Evolutionary conservation across 2,888 invertebrate genomes (phyloP).

Genomic region (Apocheima hispidaria): DNA sequence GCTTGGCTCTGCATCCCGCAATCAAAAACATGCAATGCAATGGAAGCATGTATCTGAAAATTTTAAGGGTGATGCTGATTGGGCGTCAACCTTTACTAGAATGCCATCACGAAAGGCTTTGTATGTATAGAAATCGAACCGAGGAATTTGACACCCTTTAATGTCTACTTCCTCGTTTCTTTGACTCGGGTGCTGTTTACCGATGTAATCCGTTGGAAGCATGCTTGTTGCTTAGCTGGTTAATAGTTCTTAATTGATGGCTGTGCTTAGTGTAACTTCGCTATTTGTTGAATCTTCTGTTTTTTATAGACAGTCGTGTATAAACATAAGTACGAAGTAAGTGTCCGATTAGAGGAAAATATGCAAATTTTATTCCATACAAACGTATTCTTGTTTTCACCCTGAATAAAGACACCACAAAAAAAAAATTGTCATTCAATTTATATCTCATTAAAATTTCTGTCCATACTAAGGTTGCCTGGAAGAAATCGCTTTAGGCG

Average conservation of each 20-base stretch:
- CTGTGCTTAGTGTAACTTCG: constrained; percentile 1
- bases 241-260: constrained; percentile 18
- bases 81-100: not conserved
- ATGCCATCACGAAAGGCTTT: constrained; percentile 65
- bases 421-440: too few species aligned
- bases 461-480: too few species aligned
- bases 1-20: too few species aligned
- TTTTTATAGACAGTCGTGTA: not conserved
- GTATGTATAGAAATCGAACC: constrained; percentile 62
- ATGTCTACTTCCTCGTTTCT: constrained; percentile 76
- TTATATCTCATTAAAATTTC: too few species aligned
- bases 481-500: too few species aligned
- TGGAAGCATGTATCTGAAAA: too few species aligned
- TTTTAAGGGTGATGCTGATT: not conserved
- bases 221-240: constrained; percentile 26
- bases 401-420: too few species aligned
- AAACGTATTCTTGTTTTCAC: too few species aligned
- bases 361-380: too few species aligned
- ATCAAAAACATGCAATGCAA: too few species aligned
- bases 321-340: too few species aligned
- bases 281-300: not conserved
- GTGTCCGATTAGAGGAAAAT: too few species aligned
- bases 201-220: constrained; percentile 35
- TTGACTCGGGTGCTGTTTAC: constrained; percentile 40
- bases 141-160: constrained; percentile 79